Conservation (phyloP, 2,888 invertebrate species). For the Sepiola atlantica region DNA sequence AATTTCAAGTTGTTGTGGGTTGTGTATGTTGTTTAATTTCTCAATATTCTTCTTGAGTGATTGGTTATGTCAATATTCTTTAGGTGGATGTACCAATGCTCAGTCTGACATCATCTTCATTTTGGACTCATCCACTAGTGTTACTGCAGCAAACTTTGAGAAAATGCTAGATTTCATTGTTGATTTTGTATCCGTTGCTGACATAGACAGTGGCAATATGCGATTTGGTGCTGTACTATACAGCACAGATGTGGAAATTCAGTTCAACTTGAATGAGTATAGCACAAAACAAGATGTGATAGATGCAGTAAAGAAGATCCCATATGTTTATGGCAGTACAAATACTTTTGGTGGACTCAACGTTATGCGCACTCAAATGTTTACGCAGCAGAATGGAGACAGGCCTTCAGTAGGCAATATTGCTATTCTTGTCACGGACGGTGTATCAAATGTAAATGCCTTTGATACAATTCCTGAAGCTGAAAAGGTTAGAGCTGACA, state of each 20-base stretch:
- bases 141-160: slow-evolving; percentile 61
- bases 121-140: slow-evolving; percentile 68
- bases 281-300: slow-evolving; percentile 56
- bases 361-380: slow-evolving; percentile 63
- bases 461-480: slow-evolving; percentile 67
- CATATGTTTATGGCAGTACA: slow-evolving; percentile 66
- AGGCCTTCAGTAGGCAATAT: slow-evolving; percentile 56
- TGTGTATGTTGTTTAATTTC: too few species aligned
- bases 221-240: slow-evolving; percentile 60
- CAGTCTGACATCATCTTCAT: slow-evolving; percentile 65
- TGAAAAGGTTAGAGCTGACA: slow-evolving; percentile 52
- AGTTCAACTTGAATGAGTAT: slow-evolving; percentile 56
- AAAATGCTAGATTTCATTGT: slow-evolving; percentile 60
- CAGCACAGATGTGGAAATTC: slow-evolving; percentile 55
- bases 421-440: background rate
- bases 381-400: slow-evolving; percentile 63
- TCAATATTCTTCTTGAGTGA: background rate
- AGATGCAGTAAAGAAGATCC: slow-evolving; percentile 60
- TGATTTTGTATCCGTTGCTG: slow-evolving; percentile 56
- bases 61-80: background rate
- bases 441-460: slow-evolving; percentile 67
- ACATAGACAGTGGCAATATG: slow-evolving; percentile 58
- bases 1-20: too few species aligned
- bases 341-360: slow-evolving; percentile 69
- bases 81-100: slow-evolving; percentile 48